phyloP scores from a whole-genome alignment of 1,140 invertebrate species.

The Bombus cullumanus region DNA sequence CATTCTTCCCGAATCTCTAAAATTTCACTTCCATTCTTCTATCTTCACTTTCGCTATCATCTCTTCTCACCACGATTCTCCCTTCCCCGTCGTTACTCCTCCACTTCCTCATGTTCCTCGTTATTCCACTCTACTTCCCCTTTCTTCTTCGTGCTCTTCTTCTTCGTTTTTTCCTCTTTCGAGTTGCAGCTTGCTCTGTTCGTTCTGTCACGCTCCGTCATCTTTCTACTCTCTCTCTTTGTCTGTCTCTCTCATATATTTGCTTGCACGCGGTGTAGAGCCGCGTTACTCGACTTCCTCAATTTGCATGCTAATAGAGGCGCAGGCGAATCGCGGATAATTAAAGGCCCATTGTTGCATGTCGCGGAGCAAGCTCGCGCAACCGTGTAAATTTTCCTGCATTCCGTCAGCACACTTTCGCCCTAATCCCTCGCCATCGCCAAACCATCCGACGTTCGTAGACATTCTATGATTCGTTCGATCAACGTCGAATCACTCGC shows the following conservation, averaged over 20 bases:
- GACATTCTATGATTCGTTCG: conserved; percentile 21
- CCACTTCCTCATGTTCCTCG: background rate
- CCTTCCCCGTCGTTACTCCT: background rate
- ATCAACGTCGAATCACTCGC: background rate
- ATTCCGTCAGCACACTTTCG: conserved; percentile 46
- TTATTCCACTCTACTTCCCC: conserved; percentile 28
- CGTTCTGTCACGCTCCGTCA: background rate
- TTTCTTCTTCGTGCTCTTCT: background rate
- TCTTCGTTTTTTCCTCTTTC: no score
- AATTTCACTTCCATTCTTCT: conserved; percentile 30
- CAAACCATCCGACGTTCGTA: background rate
- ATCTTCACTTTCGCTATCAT: background rate
- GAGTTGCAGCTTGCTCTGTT: background rate
- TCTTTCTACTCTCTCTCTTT: background rate
- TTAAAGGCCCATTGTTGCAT: conserved; percentile 59
- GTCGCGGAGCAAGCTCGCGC: conserved; percentile 12
- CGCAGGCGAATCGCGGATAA: conserved; percentile 51
- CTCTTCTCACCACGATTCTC: background rate
- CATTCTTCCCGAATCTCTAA: background rate
- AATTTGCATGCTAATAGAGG: conserved; percentile 59
- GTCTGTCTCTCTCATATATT: no score
- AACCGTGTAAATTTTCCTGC: conserved; percentile 57
- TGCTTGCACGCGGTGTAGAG: background rate
- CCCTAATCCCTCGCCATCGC: background rate
- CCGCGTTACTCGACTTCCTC: conserved; percentile 57